Percentiles rank a stretch among this genome's conserved stretches.
phyloP scores from a whole-genome alignment of 1,140 invertebrate species.

The Lasioglossum baleicum region DNA sequence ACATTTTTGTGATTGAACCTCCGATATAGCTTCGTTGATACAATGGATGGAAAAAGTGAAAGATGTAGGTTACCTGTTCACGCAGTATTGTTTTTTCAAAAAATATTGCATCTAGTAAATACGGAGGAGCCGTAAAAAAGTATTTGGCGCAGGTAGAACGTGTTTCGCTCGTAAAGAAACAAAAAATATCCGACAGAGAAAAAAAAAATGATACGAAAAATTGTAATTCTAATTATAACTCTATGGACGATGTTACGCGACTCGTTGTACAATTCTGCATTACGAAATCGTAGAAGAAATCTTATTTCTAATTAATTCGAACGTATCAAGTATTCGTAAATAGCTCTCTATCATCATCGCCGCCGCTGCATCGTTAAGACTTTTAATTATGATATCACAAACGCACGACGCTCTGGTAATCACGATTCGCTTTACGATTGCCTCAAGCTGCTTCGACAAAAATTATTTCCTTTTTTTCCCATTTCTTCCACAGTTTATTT shows the following conservation, averaged over 20 bases:
- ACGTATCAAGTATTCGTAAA: conserved; percentile 54
- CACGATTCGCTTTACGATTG: conserved; percentile 55
- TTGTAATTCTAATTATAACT: conserved; percentile 47
- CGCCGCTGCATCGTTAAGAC: conserved; percentile 40
- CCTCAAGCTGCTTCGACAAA: conserved; percentile 51
- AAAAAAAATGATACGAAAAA: conserved; percentile 24
- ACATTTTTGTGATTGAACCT: conserved; percentile 58
- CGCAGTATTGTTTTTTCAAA: conserved; percentile 50
- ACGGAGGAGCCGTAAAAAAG: conserved; percentile 35
- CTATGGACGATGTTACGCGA: conserved; percentile 55
- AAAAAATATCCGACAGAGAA: not conserved
- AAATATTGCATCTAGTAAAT: conserved; percentile 43
- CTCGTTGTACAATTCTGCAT: conserved; percentile 54
- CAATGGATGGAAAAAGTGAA: conserved; percentile 37
- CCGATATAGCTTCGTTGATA: conserved; percentile 46
- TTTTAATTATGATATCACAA: conserved; percentile 58
- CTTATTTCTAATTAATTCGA: conserved; percentile 56
- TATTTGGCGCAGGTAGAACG: conserved; percentile 51
- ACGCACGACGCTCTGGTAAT: conserved; percentile 46
- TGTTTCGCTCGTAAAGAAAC: conserved; percentile 47
- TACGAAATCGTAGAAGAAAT: conserved; percentile 53
- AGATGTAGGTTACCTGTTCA: conserved; percentile 53
- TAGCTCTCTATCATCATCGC: conserved; percentile 42
- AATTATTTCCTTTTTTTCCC: conserved; percentile 8
- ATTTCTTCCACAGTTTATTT: conserved; percentile 4